A percentile compares a stretch with the other conserved stretches of the same genome.
phyloP scores from a whole-genome alignment of 1,140 invertebrate species.

The Eciton burchellii region DNA sequence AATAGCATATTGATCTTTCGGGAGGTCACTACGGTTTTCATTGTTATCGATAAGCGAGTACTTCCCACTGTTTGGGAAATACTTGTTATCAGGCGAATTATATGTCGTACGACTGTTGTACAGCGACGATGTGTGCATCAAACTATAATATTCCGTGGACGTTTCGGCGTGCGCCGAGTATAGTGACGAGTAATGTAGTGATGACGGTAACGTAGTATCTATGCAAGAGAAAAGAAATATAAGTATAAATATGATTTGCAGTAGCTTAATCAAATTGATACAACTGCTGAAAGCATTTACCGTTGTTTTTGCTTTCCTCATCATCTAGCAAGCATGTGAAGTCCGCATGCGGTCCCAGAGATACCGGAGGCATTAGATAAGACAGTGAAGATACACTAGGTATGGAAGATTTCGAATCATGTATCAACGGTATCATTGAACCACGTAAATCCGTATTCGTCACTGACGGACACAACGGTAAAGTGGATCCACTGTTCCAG shows the following conservation, averaged over 20 bases:
- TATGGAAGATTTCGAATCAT: conserved; percentile 76
- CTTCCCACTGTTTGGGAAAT: conserved; percentile 75
- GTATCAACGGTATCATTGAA: conserved; percentile 64
- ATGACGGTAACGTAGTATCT: conserved; percentile 77
- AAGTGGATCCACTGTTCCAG: conserved; percentile 78
- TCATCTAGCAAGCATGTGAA: conserved; percentile 79
- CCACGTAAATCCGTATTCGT: conserved; percentile 71
- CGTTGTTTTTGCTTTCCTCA: conserved; percentile 77
- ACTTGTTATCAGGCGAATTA: conserved; percentile 71
- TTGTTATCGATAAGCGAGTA: conserved; percentile 80
- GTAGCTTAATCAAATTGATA: too few species aligned
- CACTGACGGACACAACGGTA: conserved; percentile 76
- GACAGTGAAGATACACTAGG: conserved; percentile 74
- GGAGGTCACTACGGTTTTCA: conserved; percentile 76
- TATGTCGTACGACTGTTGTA: conserved; percentile 75
- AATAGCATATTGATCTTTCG: conserved; percentile 73
- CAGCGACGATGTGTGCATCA: conserved; percentile 79
- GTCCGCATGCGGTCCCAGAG: conserved; percentile 77
- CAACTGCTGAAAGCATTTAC: conserved; percentile 68
- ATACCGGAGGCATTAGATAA: conserved; percentile 79
- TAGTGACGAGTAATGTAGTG: conserved; percentile 82
- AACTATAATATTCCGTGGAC: conserved; percentile 81
- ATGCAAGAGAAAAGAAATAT: conserved; percentile 52
- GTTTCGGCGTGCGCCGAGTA: conserved; percentile 71
- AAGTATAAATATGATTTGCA: too few species aligned